Base-by-base conservation (phyloP, 2,888 invertebrate genomes). In the Diploptera punctata region DNA sequence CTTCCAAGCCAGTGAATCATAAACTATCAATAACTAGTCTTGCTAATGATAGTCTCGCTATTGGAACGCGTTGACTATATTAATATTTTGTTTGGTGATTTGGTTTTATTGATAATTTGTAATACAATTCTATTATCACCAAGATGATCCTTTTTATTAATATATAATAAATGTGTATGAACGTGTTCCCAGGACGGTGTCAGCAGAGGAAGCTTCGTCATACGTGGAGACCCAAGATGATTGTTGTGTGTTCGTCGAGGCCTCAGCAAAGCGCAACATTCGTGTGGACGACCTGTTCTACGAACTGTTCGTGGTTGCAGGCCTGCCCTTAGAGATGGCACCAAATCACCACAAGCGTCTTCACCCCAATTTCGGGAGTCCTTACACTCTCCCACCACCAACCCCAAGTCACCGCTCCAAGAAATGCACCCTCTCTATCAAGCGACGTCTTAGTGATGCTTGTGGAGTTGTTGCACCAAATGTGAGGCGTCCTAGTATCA, bases 391-490 rank as follows among this genome's bases (percentile, higher is more conserved):
- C 76, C 91, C 91, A 1, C 90, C 90, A 0, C 90, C 91, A 0
- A 87, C 88, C 33, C 88, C 89, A 75, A 86, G 87, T 54, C 90
- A 87, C 80, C 87, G 89, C 78, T 87, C 88, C 79, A 91, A 91
- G 81, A 91, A 90, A 82, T 91, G 92, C 79, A 92, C 93, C 2
- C 85, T 95, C 70, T 93, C 93, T 60, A 93, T 95, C 76, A 93
- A 94, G 78, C 86, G 94, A 73, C 87, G 93, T 68, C 84, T 94
- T 77, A 94, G 94, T 76, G 95, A 95, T 80, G 95, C 95, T 1
- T 94, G 94, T 79, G 95, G 95, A 3, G 93, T 94, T 5, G 93
- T 95, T 21, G 93, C 94, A n/a, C 93, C 94, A 1, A 94, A 94
- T 80, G 95, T 93, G 0, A 86, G 95, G 68, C 86, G 95, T 60